Percentiles rank a stretch among this genome's conserved stretches.
phyloP scores from a whole-genome alignment of 2,888 invertebrate genomes.

The Chironomus tentans region DNA sequence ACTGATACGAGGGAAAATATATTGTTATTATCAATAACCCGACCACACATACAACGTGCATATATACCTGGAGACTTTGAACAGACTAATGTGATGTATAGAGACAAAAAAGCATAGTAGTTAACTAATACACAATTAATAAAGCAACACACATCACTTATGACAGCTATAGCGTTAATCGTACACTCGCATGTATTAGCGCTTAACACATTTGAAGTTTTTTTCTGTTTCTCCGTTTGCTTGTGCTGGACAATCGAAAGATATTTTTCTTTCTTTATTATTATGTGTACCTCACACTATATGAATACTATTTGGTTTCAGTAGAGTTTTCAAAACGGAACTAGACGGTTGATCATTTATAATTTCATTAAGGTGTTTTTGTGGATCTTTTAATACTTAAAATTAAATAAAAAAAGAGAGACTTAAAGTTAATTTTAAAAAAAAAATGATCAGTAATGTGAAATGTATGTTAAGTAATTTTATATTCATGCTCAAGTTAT shows the following conservation, averaged over 20 bases:
- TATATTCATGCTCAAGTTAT: too few species aligned
- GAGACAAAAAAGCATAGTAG: too few species aligned
- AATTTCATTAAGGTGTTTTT: background rate
- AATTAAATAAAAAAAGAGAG: background rate
- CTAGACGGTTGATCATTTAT: background rate
- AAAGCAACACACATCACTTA: background rate
- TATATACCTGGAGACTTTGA: too few species aligned
- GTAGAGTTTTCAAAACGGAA: conserved; percentile 20
- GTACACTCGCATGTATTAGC: background rate
- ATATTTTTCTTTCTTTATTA: background rate
- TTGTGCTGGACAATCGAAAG: too few species aligned
- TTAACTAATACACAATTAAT: too few species aligned
- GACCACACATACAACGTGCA: background rate
- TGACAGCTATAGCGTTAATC: background rate
- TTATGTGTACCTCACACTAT: background rate
- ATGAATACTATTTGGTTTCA: background rate
- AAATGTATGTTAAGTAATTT: background rate
- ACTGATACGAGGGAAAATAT: background rate
- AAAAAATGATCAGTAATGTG: background rate
- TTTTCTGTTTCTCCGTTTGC: too few species aligned
- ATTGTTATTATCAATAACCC: background rate
- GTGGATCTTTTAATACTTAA: background rate
- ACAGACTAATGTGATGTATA: too few species aligned
- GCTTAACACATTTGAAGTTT: background rate
- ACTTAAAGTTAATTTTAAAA: background rate